phyloP scores from a whole-genome alignment of 1,140 invertebrate genomes.

The Pseudoatta argentina region DNA sequence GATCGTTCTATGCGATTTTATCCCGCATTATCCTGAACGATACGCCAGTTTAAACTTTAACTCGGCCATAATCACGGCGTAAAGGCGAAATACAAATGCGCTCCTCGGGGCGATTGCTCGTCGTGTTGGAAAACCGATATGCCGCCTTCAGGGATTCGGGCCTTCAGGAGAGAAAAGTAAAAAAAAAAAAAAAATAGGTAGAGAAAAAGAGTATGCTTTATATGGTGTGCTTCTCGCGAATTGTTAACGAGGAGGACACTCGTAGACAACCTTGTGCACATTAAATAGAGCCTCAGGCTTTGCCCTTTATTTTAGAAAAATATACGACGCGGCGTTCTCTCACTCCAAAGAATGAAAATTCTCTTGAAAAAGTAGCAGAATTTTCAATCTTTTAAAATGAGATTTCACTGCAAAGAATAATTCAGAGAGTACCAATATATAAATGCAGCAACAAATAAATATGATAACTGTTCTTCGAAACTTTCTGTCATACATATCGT shows the following conservation, averaged over 20 bases:
- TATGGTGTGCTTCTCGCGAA: slow-evolving; percentile 34
- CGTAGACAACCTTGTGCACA: slow-evolving; percentile 12
- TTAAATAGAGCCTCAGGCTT: slow-evolving; percentile 29
- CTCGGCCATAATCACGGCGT: slow-evolving; percentile 76
- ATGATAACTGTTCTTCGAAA: neutral
- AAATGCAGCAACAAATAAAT: neutral
- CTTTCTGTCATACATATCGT: neutral
- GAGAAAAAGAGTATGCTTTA: slow-evolving; percentile 42
- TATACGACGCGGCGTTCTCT: neutral
- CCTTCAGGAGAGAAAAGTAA: neutral
- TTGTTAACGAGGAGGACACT: slow-evolving; percentile 54
- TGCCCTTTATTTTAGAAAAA: neutral
- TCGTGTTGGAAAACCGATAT: slow-evolving; percentile 54
- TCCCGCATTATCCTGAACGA: slow-evolving; percentile 81
- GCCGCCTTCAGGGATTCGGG: neutral
- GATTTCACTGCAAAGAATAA: no score
- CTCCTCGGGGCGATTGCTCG: slow-evolving; percentile 47
- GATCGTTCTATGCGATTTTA: slow-evolving; percentile 77
- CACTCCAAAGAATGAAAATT: no score
- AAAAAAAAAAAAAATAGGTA: neutral
- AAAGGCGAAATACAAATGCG: slow-evolving; percentile 80
- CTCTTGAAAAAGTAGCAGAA: no score
- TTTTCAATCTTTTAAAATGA: no score
- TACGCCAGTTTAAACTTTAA: slow-evolving; percentile 82
- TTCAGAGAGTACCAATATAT: neutral